Percentiles rank a stretch among this genome's conserved stretches.
These are phyloP conservation scores for Bryconaethiops microstoma DNA, from an alignment of 2,797 vertebrate species.

Conservation along the genomic window DNA sequence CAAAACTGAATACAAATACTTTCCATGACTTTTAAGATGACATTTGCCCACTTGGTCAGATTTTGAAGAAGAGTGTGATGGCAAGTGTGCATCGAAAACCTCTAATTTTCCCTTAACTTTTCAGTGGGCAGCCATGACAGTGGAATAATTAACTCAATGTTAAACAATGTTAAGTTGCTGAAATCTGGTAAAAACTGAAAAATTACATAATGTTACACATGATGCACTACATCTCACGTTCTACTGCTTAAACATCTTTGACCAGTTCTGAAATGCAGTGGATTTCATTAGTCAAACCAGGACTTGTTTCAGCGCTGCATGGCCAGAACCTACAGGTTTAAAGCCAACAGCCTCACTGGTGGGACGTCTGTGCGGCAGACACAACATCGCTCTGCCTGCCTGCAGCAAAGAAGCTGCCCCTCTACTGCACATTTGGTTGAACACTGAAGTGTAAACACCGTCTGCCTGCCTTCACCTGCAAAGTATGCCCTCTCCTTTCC, in stretches of 20 bases:
- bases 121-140: too few relatives aligned
- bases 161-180: too few relatives aligned
- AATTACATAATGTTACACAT: too few relatives aligned
- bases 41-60: too few relatives aligned
- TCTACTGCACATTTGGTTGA: constrained; percentile 31
- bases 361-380: constrained; percentile 42
- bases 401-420: constrained; percentile 32
- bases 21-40: too few relatives aligned
- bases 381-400: constrained; percentile 17
- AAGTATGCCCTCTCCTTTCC: constrained; percentile 38
- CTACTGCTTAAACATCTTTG: not conserved
- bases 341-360: not conserved
- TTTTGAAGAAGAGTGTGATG: too few relatives aligned
- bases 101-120: too few relatives aligned
- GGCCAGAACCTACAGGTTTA: constrained; percentile 16
- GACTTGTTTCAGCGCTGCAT: constrained; percentile 8
- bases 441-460: constrained; percentile 53
- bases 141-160: too few relatives aligned
- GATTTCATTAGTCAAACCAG: constrained; percentile 9
- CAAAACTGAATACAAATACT: too few relatives aligned
- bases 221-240: too few relatives aligned
- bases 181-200: too few relatives aligned
- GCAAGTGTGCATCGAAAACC: too few relatives aligned
- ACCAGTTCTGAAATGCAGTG: constrained; percentile 21
- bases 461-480: constrained; percentile 56